A percentile compares a stretch with the other conserved stretches of the same genome.
phyloP scores from a whole-genome alignment of 2,113 vertebrate species.

The Pseudopodoces humilis region DNA sequence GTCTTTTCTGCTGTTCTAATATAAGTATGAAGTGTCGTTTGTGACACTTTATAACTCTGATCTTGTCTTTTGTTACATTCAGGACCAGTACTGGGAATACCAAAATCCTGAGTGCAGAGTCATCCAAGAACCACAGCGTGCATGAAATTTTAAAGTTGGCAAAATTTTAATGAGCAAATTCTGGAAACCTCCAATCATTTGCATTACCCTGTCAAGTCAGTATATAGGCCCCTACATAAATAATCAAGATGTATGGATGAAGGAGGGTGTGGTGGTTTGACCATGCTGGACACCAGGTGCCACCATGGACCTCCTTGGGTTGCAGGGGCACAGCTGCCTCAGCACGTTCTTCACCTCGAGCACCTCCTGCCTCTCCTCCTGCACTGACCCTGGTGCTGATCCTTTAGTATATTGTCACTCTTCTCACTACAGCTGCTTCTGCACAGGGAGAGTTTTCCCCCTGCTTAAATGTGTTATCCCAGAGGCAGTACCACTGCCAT shows the following conservation, averaged over 20 bases:
- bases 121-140: background rate
- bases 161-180: background rate
- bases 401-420: background rate
- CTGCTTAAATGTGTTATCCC: background rate
- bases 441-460: background rate
- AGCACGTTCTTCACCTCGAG: background rate
- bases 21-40: background rate
- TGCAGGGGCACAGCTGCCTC: background rate
- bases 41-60: background rate
- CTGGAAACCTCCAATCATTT: background rate
- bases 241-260: background rate
- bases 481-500: background rate
- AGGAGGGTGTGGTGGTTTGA: background rate
- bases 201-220: background rate
- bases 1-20: background rate
- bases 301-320: background rate
- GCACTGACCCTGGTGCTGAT: too few relatives aligned
- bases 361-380: background rate
- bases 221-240: background rate
- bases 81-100: background rate
- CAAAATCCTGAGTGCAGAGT: background rate
- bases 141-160: background rate
- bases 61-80: background rate
- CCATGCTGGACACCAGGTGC: accelerated
- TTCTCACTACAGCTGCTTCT: background rate